phyloP scores from a whole-genome alignment of 2,888 invertebrate genomes.

The Lepidocyrtinus sp. region DNA sequence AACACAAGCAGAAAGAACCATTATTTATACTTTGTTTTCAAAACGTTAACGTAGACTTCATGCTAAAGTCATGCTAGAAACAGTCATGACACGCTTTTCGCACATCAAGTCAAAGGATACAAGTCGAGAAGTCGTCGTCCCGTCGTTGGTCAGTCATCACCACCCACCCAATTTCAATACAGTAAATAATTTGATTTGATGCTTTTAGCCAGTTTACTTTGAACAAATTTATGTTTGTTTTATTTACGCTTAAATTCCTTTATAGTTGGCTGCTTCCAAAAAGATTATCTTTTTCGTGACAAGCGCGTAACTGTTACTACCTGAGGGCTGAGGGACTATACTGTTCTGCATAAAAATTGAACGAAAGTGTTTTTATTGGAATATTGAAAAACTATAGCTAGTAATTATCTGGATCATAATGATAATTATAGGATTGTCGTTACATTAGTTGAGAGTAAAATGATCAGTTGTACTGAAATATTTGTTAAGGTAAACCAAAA shows the following conservation, averaged over 20 bases:
- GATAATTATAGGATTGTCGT: conserved; percentile 38
- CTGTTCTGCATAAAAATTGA: not conserved
- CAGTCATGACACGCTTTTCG: conserved; percentile 19
- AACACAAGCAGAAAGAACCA: too few relatives aligned
- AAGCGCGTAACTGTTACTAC: not conserved
- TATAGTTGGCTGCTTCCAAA: not conserved
- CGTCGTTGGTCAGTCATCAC: conserved; percentile 24
- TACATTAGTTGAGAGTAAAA: conserved; percentile 8
- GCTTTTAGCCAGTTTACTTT: not conserved
- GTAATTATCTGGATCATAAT: conserved; percentile 33
- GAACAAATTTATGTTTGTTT: not conserved
- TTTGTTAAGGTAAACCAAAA: not conserved
- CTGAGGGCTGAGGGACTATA: not conserved
- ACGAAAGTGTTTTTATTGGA: conserved; percentile 20
- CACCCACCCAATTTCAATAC: not conserved
- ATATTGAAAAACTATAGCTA: conserved; percentile 24
- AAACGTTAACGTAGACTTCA: too few relatives aligned
- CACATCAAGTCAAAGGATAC: not conserved
- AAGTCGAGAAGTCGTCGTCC: conserved; percentile 9
- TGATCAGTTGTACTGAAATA: not conserved
- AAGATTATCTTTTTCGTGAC: not conserved
- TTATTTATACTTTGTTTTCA: too few relatives aligned
- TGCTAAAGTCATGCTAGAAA: too few relatives aligned
- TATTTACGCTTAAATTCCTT: not conserved
- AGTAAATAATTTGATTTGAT: not conserved